A percentile compares a stretch with the other conserved stretches of the same genome.
phyloP scores from a whole-genome alignment of 2,113 vertebrate genomes.

The Tyrannus savana region DNA sequence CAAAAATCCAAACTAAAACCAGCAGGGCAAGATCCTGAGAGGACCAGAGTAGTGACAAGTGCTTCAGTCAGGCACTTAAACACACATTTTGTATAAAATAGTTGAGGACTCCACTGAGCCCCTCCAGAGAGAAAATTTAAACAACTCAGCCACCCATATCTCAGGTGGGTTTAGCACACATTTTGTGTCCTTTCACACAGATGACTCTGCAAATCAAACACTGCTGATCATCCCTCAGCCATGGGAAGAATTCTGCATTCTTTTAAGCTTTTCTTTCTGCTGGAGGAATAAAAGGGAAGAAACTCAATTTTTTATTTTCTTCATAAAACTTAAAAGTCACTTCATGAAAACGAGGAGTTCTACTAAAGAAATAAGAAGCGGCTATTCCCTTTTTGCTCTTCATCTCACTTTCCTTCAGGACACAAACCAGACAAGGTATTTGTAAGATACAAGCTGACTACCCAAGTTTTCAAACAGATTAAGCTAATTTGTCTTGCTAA shows the following conservation, averaged over 20 bases:
- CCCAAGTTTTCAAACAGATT: neutral
- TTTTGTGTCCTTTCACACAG: neutral
- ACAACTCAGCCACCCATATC: neutral
- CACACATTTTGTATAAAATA: neutral
- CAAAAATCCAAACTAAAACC: neutral
- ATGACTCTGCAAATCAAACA: neutral
- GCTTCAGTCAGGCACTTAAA: neutral
- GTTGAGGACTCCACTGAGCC: rapidly evolving
- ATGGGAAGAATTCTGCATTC: neutral
- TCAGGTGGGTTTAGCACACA: neutral
- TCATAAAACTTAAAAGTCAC: neutral
- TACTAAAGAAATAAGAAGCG: neutral
- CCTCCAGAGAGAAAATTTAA: neutral
- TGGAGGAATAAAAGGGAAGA: neutral
- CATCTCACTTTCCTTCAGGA: neutral
- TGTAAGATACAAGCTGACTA: neutral
- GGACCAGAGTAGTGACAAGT: neutral
- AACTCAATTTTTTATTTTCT: neutral
- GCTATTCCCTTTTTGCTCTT: neutral
- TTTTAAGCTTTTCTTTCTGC: neutral
- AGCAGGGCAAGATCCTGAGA: neutral
- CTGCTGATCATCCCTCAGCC: neutral
- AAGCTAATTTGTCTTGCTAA: neutral
- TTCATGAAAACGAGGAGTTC: neutral
- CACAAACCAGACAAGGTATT: neutral